Evolutionary conservation across 2,113 vertebrate species (phyloP).

Genomic region (Sebastes schlegelii): DNA sequence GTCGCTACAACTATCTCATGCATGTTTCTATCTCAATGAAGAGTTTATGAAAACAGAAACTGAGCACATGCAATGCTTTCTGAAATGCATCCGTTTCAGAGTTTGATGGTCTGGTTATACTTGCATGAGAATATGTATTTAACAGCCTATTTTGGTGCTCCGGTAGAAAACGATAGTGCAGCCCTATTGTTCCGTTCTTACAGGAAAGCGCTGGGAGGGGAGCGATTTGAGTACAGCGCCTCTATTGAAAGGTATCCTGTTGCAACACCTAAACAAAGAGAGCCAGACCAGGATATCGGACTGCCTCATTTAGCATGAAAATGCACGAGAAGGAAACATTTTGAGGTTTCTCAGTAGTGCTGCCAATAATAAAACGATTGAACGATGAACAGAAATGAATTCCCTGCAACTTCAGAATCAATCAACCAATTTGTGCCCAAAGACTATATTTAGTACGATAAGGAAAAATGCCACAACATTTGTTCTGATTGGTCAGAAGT

Average conservation of each 20-base stretch:
- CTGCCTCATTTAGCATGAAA: constrained; percentile 2
- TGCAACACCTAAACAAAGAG: constrained; percentile 51
- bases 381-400: not conserved
- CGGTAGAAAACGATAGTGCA: not conserved
- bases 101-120: not conserved
- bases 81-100: not conserved
- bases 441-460: no score
- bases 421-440: not conserved
- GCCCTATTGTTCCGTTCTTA: not conserved
- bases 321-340: not conserved
- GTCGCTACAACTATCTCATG: constrained; percentile 3
- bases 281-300: not conserved
- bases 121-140: not conserved
- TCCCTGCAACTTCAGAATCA: not conserved
- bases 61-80: not conserved
- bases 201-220: not conserved
- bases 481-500: no score
- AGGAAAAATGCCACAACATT: no score
- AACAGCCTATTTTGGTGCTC: not conserved
- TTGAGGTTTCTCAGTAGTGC: not conserved
- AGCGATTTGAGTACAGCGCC: not conserved
- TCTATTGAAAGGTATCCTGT: constrained; percentile 41
- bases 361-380: not conserved
- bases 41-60: not conserved
- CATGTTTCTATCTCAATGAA: constrained; percentile 5